These are phyloP conservation scores for Sminthurinus aureus DNA, from an alignment of 2,888 invertebrate genomes.

Conservation along the genomic window DNA sequence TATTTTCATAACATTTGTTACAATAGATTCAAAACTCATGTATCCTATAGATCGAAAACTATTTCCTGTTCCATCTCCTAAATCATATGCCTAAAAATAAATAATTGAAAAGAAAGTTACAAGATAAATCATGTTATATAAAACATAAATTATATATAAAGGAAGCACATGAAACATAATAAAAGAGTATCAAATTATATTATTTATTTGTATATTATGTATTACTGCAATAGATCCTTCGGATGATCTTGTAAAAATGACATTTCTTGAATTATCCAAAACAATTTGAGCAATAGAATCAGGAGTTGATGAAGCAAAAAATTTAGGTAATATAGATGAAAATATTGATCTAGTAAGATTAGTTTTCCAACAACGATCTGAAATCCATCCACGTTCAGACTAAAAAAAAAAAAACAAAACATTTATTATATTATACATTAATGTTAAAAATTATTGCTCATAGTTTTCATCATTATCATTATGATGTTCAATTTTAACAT, in stretches of 20 bases:
- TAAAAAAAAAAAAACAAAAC: constrained; percentile 62
- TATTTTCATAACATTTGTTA: constrained; percentile 78
- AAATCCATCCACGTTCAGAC: constrained; percentile 81
- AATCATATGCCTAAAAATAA: constrained; percentile 81
- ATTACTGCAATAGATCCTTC: constrained; percentile 72
- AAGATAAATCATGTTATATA: not conserved
- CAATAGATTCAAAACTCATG: constrained; percentile 72
- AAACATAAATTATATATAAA: not conserved
- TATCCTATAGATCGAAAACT: constrained; percentile 76
- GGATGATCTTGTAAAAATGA: constrained; percentile 88
- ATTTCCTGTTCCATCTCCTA: constrained; percentile 81
- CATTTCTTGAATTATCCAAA: constrained; percentile 86
- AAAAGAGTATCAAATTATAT: too few species aligned
- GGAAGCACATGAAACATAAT: too few species aligned
- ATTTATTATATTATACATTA: too few species aligned
- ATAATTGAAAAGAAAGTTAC: not conserved
- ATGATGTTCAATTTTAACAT: too few species aligned
- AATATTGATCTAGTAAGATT: constrained; percentile 70
- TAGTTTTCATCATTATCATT: too few species aligned
- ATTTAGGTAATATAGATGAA: constrained; percentile 49
- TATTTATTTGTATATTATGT: too few species aligned
- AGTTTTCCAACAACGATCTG: constrained; percentile 91
- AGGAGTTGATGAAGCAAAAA: constrained; percentile 29
- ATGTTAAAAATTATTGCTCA: too few species aligned
- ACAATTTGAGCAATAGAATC: constrained; percentile 89